Evolutionary conservation across 2,888 invertebrate genomes (phyloP).

Genomic region (Lacanobia oleracea): DNA sequence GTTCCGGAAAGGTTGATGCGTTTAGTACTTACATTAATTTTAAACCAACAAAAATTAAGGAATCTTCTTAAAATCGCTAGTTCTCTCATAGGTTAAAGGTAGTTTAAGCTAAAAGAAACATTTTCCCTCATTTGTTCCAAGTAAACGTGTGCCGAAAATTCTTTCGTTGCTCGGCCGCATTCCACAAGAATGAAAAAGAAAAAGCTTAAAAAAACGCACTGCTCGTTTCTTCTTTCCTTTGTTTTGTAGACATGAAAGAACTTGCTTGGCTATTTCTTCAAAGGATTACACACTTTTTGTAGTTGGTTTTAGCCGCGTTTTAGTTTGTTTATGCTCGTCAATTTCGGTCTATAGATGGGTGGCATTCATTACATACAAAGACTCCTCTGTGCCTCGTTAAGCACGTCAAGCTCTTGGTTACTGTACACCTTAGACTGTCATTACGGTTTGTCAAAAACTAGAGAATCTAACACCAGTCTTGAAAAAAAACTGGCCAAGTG

Average conservation of each 20-base stretch:
- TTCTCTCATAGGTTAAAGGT: not conserved
- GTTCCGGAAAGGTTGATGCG: no score
- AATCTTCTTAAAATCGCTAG: no score
- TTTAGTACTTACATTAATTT: no score
- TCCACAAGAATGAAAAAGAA: not conserved
- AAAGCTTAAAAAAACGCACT: constrained; percentile 6
- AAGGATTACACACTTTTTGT: not conserved
- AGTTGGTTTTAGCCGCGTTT: not conserved
- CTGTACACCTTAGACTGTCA: not conserved
- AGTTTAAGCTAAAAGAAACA: not conserved
- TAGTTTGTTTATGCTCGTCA: no score
- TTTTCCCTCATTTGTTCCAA: constrained; percentile 4
- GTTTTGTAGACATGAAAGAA: constrained; percentile 13
- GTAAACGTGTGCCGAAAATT: constrained; percentile 8
- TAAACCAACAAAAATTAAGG: no score
- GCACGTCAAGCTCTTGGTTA: not conserved
- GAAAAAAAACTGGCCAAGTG: no score
- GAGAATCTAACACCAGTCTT: no score
- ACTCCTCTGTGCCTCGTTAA: no score
- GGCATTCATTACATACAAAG: no score
- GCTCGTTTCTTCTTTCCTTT: constrained; percentile 9
- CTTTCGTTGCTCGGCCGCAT: constrained; percentile 18
- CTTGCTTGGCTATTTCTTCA: constrained; percentile 12
- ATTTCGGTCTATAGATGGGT: no score
- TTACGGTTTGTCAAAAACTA: no score